A percentile compares a stretch with the other conserved stretches of the same genome.
These are phyloP conservation scores for Drosophila barbarae DNA, from an alignment of 2,888 invertebrate genomes.

Conservation along the genomic window DNA sequence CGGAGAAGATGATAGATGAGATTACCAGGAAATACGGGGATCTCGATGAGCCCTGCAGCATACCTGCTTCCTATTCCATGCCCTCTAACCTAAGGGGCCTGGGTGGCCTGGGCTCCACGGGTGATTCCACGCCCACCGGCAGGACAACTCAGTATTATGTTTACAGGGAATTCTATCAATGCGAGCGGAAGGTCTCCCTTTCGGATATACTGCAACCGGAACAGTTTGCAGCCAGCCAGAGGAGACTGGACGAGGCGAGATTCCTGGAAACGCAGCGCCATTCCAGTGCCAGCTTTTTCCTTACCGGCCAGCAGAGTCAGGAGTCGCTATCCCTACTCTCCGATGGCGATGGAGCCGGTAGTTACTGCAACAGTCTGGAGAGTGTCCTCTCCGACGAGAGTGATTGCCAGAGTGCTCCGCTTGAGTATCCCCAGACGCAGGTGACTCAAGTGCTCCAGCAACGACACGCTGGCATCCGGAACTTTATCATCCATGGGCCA, in stretches of 20 bases:
- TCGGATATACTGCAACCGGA: slow-evolving; percentile 81
- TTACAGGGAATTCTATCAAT: slow-evolving; percentile 81
- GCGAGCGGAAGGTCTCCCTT: slow-evolving; percentile 82
- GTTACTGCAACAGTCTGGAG: slow-evolving; percentile 89
- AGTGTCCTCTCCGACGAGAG: slow-evolving; percentile 90
- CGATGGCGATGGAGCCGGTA: slow-evolving; percentile 81
- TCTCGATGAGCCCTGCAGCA: slow-evolving; percentile 79
- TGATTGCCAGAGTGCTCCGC: slow-evolving; percentile 88
- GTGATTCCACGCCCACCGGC: slow-evolving; percentile 81
- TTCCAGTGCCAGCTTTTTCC: slow-evolving; percentile 90
- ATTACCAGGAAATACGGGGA: slow-evolving; percentile 84
- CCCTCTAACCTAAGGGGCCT: slow-evolving; percentile 68
- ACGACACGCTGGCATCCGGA: slow-evolving; percentile 74
- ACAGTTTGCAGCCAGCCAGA: slow-evolving; percentile 77
- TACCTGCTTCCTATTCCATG: slow-evolving; percentile 75
- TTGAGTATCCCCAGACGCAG: slow-evolving; percentile 80
- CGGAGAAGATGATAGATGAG: slow-evolving; percentile 85
- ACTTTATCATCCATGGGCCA: slow-evolving; percentile 76
- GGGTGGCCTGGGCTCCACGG: slow-evolving; percentile 63
- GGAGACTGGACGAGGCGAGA: slow-evolving; percentile 75
- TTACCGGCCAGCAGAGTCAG: slow-evolving; percentile 87
- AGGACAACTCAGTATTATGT: slow-evolving; percentile 91
- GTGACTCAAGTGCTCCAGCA: slow-evolving; percentile 79
- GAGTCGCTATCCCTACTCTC: slow-evolving; percentile 89
- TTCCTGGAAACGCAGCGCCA: slow-evolving; percentile 83